These are phyloP conservation scores for Sylvia borin DNA, from an alignment of 2,797 vertebrate genomes.

Conservation along the genomic window DNA sequence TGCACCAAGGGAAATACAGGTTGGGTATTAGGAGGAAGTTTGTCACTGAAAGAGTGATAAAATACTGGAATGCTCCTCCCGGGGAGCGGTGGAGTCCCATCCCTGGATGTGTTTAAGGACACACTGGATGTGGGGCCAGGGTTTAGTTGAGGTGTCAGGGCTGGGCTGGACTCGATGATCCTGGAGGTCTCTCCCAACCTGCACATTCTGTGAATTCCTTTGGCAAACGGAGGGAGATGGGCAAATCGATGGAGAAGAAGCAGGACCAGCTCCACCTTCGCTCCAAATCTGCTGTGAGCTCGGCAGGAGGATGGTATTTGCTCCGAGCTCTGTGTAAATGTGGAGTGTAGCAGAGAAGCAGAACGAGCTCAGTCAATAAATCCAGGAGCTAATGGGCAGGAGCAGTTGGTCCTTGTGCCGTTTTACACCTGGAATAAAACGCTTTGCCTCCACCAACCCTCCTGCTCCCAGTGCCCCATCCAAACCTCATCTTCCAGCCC, in stretches of 20 bases:
- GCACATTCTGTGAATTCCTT: background rate
- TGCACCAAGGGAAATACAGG: too few relatives aligned
- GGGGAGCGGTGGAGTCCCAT: too few relatives aligned
- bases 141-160: too few relatives aligned
- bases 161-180: too few relatives aligned
- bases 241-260: background rate
- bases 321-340: background rate
- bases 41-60: too few relatives aligned
- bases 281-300: background rate
- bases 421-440: background rate
- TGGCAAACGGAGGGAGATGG: background rate
- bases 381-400: background rate
- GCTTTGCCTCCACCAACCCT: background rate
- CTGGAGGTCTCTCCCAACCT: too few relatives aligned
- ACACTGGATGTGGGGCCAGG: too few relatives aligned
- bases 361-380: background rate
- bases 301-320: background rate
- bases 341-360: background rate
- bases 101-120: too few relatives aligned
- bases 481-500: background rate
- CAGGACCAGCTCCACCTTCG: accelerated
- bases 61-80: too few relatives aligned
- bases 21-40: too few relatives aligned
- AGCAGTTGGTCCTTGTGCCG: background rate
- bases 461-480: background rate